These are phyloP conservation scores for Rhea americana DNA, from an alignment of 2,113 vertebrate species.

Conservation along the genomic window DNA sequence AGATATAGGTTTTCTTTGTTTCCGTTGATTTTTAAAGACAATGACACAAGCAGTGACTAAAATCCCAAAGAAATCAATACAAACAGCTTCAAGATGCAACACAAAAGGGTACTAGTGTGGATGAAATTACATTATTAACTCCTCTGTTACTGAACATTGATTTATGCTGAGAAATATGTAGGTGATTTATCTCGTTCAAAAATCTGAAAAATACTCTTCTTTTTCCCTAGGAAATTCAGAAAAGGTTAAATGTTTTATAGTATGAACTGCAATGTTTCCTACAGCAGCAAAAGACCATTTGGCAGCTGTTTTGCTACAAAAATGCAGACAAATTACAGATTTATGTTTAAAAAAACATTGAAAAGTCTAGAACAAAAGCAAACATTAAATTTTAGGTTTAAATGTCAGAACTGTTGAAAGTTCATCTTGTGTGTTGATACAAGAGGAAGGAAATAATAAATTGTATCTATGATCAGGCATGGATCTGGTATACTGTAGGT, in stretches of 20 bases:
- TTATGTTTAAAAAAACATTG: not conserved
- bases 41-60: not conserved
- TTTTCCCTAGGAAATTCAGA: not conserved
- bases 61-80: not conserved
- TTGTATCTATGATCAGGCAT: not conserved
- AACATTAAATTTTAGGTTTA: not conserved
- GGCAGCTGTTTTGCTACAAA: not conserved
- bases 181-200: not conserved
- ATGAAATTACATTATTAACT: not conserved
- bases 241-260: not conserved
- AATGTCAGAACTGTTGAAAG: not conserved
- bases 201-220: not conserved
- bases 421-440: not conserved
- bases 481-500: not conserved
- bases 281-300: not conserved
- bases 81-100: not conserved
- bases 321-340: not conserved
- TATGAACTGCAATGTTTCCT: not conserved
- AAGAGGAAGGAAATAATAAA: slow-evolving; percentile 45
- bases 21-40: not conserved
- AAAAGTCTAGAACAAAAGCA: not conserved
- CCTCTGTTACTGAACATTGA: not conserved
- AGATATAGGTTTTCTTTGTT: not conserved
- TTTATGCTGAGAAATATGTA: not conserved
- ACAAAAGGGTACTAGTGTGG: not conserved